Base-by-base conservation (phyloP, 2,888 invertebrate genomes). In the Phyto melanocephala region DNA sequence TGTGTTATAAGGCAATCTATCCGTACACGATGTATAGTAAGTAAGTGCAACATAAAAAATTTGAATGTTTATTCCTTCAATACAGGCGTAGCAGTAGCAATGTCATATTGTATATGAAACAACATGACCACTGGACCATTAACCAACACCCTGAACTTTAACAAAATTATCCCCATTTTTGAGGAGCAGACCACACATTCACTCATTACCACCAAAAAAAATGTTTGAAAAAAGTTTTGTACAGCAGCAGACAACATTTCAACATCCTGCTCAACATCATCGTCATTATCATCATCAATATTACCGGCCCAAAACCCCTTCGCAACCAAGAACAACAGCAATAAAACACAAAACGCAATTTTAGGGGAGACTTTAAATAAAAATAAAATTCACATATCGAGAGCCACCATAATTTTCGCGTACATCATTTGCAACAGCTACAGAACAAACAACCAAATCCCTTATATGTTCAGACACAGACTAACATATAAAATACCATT, bases 331-430 rank as follows among this genome's bases (percentile, higher is more conserved):
- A 40, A 22, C 24, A 15, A 22, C 6, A 74, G 7, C 1, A 37
- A 58, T 7, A 22, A 37, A 20, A 37, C 17, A 22, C 3, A 22
- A 22, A n/a, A 35, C 11, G 6, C 52, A 63, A 50, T 20, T n/a
- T 52, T 40, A 72, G 79, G 79, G 79, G 78, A 65, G 78, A 63
- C 45, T 42, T 28, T 17, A 35, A 56, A 47, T 40, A 20, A 17
- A 15, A 65, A 56, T 17, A 20, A 47, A 20, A 20, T 20, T n/a
- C 15, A 68, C 35, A 47, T 54, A 45, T 65, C n/a, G 10, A 37
- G 22, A 67, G 58, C 78, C 84, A 80, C 72, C 63, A 58, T 56
- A 62, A 78, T n/a, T 63, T 74, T 74, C 79, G 79, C 72, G 60
- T 67, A 74, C 42, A 72, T 63, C 56, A 78, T 71, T 50, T 65